phyloP scores from a whole-genome alignment of 2,797 vertebrate genomes.

The Poecilia velifera region DNA sequence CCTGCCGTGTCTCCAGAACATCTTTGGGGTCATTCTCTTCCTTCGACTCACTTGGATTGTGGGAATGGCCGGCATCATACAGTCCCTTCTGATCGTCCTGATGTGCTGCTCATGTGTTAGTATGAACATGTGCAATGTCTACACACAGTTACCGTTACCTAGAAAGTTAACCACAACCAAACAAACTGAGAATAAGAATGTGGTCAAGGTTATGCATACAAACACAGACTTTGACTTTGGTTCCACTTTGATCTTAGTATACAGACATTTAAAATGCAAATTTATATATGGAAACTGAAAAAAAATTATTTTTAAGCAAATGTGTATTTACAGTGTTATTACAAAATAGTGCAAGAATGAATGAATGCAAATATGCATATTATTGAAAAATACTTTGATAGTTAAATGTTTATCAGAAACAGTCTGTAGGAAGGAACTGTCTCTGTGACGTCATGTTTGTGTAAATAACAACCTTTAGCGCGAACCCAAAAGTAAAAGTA shows the following conservation, averaged over 20 bases:
- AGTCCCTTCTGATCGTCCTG: conserved; percentile 94
- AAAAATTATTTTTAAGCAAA: not conserved
- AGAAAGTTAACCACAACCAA: conserved; percentile 4
- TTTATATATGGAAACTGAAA: not conserved
- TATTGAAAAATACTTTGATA: not conserved
- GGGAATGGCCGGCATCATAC: conserved; percentile 93
- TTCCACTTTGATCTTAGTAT: not conserved
- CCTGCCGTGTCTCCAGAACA: conserved; percentile 97
- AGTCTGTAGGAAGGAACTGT: not conserved
- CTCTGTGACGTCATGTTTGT: not conserved
- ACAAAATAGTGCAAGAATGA: not conserved
- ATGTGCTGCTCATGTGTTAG: conserved; percentile 99
- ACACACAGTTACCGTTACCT: conserved; percentile 9
- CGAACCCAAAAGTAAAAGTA: not conserved
- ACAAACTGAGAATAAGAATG: not conserved
- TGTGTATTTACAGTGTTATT: not conserved
- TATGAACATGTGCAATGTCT: conserved; percentile 47
- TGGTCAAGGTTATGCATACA: not conserved
- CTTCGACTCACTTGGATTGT: conserved; percentile 98
- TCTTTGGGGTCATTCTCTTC: conserved; percentile 98
- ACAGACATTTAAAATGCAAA: not conserved
- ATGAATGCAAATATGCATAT: not conserved
- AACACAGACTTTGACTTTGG: not conserved
- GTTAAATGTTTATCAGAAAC: not conserved
- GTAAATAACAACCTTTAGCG: not conserved